Evolutionary conservation across 2,888 invertebrate species (phyloP), one percentile per base, ranked within the genome.

Genomic region (Caenorhabditis macrosperma): DNA sequence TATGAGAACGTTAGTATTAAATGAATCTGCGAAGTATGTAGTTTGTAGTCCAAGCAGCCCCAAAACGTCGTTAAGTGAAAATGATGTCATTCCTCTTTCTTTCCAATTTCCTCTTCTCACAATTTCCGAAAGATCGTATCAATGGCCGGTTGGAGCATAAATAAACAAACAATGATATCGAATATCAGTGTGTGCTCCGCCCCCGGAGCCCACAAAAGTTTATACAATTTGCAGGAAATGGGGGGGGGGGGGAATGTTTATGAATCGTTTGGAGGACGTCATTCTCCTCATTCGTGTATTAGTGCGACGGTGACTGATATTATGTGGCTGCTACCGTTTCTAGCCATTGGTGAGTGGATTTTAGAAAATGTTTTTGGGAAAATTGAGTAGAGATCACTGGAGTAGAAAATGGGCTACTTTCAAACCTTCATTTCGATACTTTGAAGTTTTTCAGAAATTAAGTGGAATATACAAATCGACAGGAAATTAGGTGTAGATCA

Each of bases 341-440:
- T 54, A 54, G 28, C 52, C n/a, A 54, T 54, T 30, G 52, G 52
- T 54, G n/a, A 26, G 52, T 48, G 15, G 17, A 24, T n/a, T n/a
- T n/a, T n/a, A n/a, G n/a, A n/a, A n/a, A n/a, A n/a, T n/a, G n/a
- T n/a, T n/a, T n/a, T n/a, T n/a, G n/a, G n/a, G n/a, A n/a, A n/a
- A n/a, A n/a, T n/a, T n/a, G n/a, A n/a, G n/a, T n/a, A n/a, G n/a
- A n/a, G n/a, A n/a, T n/a, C n/a, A n/a, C n/a, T n/a, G n/a, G n/a
- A n/a, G n/a, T n/a, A n/a, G n/a, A n/a, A n/a, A n/a, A n/a, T n/a
- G n/a, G n/a, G n/a, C n/a, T n/a, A n/a, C n/a, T n/a, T n/a, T n/a
- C n/a, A n/a, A n/a, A n/a, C n/a, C n/a, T n/a, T n/a, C n/a, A n/a
- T n/a, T n/a, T n/a, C n/a, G n/a, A n/a, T n/a, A n/a, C n/a, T n/a